A percentile compares a stretch with the other conserved stretches of the same genome.
Conservation (phyloP, 2,888 invertebrate genomes). For the Meliscaeva auricollis region DNA sequence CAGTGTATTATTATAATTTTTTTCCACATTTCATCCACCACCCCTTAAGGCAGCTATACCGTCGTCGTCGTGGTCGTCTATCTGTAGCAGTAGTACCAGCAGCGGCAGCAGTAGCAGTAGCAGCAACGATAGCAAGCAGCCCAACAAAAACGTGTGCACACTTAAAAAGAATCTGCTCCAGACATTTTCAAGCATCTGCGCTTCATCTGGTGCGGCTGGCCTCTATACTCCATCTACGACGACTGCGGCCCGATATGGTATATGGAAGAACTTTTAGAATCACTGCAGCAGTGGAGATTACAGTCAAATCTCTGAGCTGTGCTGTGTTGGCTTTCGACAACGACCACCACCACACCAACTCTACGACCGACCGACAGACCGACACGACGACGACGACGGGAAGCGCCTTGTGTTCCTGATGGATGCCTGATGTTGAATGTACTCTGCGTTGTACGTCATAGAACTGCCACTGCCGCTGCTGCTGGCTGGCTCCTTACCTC, state of each 20-base stretch:
- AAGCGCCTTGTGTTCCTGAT: constrained; percentile 72
- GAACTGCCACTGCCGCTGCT: constrained; percentile 13
- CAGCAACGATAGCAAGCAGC: constrained; percentile 14
- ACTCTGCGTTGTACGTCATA: constrained; percentile 57
- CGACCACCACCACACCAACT: background rate
- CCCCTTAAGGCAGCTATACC: constrained; percentile 10
- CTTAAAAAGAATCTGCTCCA: constrained; percentile 76
- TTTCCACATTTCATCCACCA: constrained; percentile 43
- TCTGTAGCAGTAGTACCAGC: constrained; percentile 35
- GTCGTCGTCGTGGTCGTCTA: constrained; percentile 10
- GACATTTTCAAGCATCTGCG: constrained; percentile 81
- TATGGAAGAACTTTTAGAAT: constrained; percentile 68
- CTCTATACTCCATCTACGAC: constrained; percentile 38
- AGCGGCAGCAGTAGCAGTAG: constrained; percentile 22
- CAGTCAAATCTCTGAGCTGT: constrained; percentile 66
- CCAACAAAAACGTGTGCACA: constrained; percentile 74
- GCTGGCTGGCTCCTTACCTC: constrained; percentile 12
- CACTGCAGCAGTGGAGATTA: constrained; percentile 73
- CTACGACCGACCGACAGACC: background rate
- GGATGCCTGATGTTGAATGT: constrained; percentile 74
- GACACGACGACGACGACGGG: constrained; percentile 13
- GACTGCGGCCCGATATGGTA: constrained; percentile 20
- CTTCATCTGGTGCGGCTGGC: constrained; percentile 81
- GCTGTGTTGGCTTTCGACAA: constrained; percentile 45
- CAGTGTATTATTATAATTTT: constrained; percentile 75